Evolutionary conservation across 2,888 invertebrate species (phyloP).

Genomic region (Drosophila pegasa): DNA sequence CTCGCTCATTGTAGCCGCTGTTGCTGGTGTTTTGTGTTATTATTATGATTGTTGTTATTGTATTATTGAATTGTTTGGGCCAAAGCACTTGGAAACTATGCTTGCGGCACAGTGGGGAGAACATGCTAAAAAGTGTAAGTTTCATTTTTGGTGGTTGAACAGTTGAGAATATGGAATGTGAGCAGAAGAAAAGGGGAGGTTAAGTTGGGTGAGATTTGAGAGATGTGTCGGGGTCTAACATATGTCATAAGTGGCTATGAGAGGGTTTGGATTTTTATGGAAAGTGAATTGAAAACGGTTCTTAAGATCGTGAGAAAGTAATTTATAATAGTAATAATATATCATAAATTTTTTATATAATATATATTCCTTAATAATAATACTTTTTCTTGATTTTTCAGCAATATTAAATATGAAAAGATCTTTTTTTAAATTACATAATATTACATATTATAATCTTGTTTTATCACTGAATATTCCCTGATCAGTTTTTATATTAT

Average conservation of each 20-base stretch:
- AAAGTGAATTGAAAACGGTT: not conserved
- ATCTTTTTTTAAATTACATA: too few relatives aligned
- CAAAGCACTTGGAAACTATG: conserved; percentile 76
- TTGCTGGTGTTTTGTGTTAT: conserved; percentile 76
- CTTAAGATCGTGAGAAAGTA: too few relatives aligned
- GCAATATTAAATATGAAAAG: too few relatives aligned
- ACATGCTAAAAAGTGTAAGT: not conserved
- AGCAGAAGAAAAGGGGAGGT: not conserved
- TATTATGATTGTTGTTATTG: conserved; percentile 82
- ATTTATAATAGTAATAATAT: too few relatives aligned
- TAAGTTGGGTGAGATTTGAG: too few relatives aligned
- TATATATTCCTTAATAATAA: too few relatives aligned
- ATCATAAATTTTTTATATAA: too few relatives aligned
- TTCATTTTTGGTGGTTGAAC: not conserved
- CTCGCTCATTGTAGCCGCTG: conserved; percentile 49
- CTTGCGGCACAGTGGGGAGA: conserved; percentile 48
- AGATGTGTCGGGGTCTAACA: not conserved
- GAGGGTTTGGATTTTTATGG: not conserved
- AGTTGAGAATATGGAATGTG: not conserved
- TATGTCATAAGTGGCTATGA: not conserved
- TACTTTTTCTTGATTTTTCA: too few relatives aligned
- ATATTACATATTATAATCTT: too few relatives aligned
- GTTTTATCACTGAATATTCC: too few relatives aligned
- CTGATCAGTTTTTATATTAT: too few relatives aligned
- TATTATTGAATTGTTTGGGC: conserved; percentile 82